These are phyloP conservation scores for Drosophila emarginata DNA, from an alignment of 2,888 invertebrate genomes.

Conservation along the genomic window DNA sequence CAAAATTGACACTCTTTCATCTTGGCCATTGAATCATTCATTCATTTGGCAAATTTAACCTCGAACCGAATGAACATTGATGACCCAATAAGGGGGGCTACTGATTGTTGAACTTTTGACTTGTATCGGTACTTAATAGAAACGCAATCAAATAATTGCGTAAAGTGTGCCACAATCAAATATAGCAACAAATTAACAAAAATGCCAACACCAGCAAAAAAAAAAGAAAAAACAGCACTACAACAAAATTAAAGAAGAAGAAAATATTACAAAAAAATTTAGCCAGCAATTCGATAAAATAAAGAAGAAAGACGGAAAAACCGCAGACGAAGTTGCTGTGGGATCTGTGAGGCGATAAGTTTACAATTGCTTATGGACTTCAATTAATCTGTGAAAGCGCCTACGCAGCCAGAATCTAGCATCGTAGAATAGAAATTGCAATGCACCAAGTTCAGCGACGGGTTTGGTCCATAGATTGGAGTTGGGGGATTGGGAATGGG, in stretches of 20 bases:
- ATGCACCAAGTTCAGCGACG: conserved; percentile 27
- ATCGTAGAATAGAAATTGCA: conserved; percentile 65
- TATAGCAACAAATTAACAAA: conserved; percentile 73
- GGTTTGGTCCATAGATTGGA: background rate
- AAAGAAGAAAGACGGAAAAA: conserved; percentile 21
- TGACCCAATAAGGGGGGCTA: conserved; percentile 55
- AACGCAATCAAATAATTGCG: conserved; percentile 78
- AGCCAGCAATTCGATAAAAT: conserved; percentile 72
- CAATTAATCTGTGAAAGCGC: conserved; percentile 79
- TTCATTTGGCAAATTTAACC: conserved; percentile 51
- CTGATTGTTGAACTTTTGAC: conserved; percentile 76
- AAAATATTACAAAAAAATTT: conserved; percentile 18
- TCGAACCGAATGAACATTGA: conserved; percentile 48
- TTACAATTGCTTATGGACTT: conserved; percentile 78
- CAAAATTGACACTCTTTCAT: background rate
- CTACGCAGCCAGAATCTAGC: conserved; percentile 59
- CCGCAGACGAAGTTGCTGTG: conserved; percentile 38
- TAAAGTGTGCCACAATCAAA: conserved; percentile 79
- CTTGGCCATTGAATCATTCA: conserved; percentile 21
- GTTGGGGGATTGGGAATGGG: conserved; percentile 13
- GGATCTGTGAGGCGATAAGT: conserved; percentile 70
- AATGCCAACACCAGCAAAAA: conserved; percentile 59
- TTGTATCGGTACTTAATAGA: conserved; percentile 75
- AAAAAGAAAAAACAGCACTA: conserved; percentile 20
- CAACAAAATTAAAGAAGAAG: conserved; percentile 12